Evolutionary conservation across 2,113 vertebrate species (phyloP), one percentile per base, ranked within the genome.

Genomic region (Eolophus roseicapilla): DNA sequence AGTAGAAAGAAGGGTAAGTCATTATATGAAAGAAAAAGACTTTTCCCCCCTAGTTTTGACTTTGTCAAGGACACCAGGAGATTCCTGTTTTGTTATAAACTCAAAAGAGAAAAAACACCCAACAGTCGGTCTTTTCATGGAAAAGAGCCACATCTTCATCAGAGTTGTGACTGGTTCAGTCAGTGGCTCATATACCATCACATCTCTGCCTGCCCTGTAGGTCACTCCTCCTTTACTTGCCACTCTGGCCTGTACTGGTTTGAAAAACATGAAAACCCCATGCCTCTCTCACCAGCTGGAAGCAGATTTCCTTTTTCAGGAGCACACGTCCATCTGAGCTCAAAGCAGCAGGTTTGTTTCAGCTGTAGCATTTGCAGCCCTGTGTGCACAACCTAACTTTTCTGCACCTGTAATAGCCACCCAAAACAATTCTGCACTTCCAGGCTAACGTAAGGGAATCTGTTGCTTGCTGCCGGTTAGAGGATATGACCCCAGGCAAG

Each of bases 361-460:
- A 79, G 24, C 64, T 14, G 2, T 7, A 14, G 14, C 46, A 9
- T 79, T 79, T 77, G 33, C 60, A 76, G 25, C 69, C 92, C 41
- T 50, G 28, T 14, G 2, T 5, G 15, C 37, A 15, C 52, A 27
- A 21, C 25, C 28, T 52, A 15, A 9, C n/a, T 62, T 37, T 50
- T 65, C 84, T 47, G 64, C n/a, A 37, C 31, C 39, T 2, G 0
- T 35, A 29, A 17, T 0, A 55, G 9, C 8, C 57, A 35, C 57
- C 19, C 53, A 18, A 46, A 86, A 29, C 43, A 29, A 33, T n/a
- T 43, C 80, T 11, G 28, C 13, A 3, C 63, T 49, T 74, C 46
- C 80, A 71, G 50, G 35, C 21, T 50, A 7, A 74, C 63, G 31
- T 35, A 13, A 63, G 53, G 55, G 77, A 78, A 79, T 84, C 43